phyloP scores from a whole-genome alignment of 1,140 invertebrate genomes.

The Bombus turneri region DNA sequence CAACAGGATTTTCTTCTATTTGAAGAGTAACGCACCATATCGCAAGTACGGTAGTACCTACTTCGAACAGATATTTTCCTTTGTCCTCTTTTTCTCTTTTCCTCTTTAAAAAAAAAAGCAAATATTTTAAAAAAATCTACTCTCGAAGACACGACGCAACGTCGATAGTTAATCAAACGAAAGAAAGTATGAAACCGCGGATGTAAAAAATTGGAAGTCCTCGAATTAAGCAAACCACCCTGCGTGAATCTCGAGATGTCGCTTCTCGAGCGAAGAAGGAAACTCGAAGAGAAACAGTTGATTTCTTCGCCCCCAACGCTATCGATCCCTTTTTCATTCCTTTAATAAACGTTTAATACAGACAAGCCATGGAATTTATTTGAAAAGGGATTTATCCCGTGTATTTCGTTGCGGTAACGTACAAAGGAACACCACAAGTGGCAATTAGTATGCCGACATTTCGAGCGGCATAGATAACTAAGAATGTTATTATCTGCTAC shows the following conservation, averaged over 20 bases:
- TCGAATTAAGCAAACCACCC: neutral
- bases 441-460: constrained; percentile 59
- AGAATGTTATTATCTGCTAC: constrained; percentile 52
- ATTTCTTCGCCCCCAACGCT: neutral
- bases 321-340: constrained; percentile 3
- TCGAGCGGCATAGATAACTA: constrained; percentile 46
- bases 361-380: constrained; percentile 16
- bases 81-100: neutral
- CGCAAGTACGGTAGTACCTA: neutral
- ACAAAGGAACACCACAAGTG: constrained; percentile 43
- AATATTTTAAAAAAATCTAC: neutral
- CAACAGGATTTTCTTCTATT: no score
- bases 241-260: neutral
- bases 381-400: neutral
- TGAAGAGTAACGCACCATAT: no score
- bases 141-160: neutral
- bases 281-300: neutral
- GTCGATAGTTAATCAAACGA: neutral
- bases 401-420: neutral
- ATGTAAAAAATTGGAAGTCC: neutral
- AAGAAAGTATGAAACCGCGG: neutral
- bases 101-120: neutral
- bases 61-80: neutral
- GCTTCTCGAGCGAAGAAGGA: no score
- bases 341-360: constrained; percentile 28